Evolutionary conservation across 35 echinoderm and acorn worm species (phyloP).

Genomic region (Lytechinus pictus): DNA sequence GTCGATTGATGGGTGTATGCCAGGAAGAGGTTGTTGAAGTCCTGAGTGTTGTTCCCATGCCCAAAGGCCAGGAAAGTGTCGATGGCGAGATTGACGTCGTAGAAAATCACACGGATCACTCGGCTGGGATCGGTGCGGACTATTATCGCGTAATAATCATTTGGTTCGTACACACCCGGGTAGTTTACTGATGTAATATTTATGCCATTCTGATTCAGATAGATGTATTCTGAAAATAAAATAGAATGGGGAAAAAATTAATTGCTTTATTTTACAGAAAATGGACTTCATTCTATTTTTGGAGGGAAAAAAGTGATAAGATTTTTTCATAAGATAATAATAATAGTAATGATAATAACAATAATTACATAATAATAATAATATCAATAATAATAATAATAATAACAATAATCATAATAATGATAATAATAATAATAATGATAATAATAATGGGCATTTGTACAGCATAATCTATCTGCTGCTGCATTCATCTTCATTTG

Average conservation of each 20-base stretch:
- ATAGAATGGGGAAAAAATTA: not conserved
- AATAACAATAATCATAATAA: too few species aligned
- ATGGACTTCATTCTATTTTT: too few species aligned
- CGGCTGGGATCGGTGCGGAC: not conserved
- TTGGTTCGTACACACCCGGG: not conserved
- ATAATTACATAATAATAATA: too few species aligned
- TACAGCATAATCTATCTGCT: too few species aligned
- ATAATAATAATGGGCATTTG: too few species aligned
- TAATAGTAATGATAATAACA: too few species aligned
- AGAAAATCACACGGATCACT: slow-evolving; percentile 24
- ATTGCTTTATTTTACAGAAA: too few species aligned
- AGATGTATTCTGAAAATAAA: not conserved
- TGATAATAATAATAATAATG: too few species aligned
- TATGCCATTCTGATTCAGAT: not conserved
- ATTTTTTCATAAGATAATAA: too few species aligned
- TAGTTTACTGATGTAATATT: slow-evolving; percentile 24
- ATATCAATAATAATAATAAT: too few species aligned
- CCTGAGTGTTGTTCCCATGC: not conserved
- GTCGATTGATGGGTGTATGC: not conserved
- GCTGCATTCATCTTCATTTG: too few species aligned
- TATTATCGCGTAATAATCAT: not conserved
- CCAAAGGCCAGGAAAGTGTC: not conserved
- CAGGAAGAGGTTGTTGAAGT: not conserved
- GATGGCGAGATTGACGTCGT: not conserved
- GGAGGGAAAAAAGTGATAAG: too few species aligned